Evolutionary conservation across 2,113 vertebrate genomes (phyloP), one percentile per base, ranked within the genome.

Genomic region (Lophura nycthemera): DNA sequence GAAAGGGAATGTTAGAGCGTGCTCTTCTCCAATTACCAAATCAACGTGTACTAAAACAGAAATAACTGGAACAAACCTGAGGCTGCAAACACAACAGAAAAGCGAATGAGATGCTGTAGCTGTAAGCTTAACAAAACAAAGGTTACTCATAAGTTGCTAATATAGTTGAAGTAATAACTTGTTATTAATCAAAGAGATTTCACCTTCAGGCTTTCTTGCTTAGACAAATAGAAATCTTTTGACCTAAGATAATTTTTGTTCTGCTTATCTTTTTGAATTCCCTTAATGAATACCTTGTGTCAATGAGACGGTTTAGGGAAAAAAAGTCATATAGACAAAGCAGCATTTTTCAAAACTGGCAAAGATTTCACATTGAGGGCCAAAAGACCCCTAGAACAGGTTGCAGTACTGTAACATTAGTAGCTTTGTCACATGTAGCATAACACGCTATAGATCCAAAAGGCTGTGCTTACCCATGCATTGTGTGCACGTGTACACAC

Each of bases 281-380:
- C 95, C 83, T 94, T 93, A 87, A 86, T 60, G 56, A 91, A 79
- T 57, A 95, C 61, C 81, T 90, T 63, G 67, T 91, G 64, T 90
- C 79, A 89, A 70, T 52, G 42, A 83, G 88, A 96, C 85, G 72
- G 74, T 83, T 95, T 59, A 81, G 86, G 88, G 93, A 90, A 95
- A 75, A 74, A 73, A 76, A 63, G 89, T 96, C 72, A 34, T 90
- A 92, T 21, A 97, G 96, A 98, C 92, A 97, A 97, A 98, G 98
- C 98, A 98, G 98, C 98, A 98, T 97, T 93, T 92, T 76, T 81
- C 90, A 96, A 88, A 97, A 97, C 97, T 97, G 97, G 97, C 97
- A 97, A 48, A 92, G 96, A 93, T 96, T 98, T 98, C 98, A 98
- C 98, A 98, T 96, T 97, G 96, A 96, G 91, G 97, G 92, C 70